These are phyloP conservation scores for Globicephala melas DNA, from an alignment of 2,113 vertebrate species.

Conservation along the genomic window DNA sequence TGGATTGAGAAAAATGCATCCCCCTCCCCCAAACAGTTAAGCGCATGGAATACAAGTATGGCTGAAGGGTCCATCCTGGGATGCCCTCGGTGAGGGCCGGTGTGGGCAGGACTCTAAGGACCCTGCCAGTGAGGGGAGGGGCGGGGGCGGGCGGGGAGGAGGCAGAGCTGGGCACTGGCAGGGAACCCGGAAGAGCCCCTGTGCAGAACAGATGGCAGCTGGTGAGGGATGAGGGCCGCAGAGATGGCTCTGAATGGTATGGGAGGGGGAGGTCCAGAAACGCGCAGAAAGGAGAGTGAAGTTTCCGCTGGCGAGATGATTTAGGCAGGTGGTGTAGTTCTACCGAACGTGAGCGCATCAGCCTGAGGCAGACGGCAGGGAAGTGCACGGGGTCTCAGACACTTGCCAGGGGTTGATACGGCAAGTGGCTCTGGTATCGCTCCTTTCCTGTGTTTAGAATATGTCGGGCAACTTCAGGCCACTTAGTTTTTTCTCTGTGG, in stretches of 20 bases:
- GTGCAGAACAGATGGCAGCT: no score
- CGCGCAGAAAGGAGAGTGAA: background rate
- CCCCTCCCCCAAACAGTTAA: background rate
- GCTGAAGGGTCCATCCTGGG: background rate
- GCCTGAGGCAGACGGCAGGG: background rate
- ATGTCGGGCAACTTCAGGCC: background rate
- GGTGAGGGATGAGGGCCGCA: background rate
- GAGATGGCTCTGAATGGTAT: background rate
- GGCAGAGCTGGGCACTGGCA: background rate
- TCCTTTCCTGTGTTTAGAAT: background rate
- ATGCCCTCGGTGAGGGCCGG: background rate
- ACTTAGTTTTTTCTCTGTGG: background rate
- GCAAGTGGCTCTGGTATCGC: rapidly evolving
- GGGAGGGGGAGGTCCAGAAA: background rate
- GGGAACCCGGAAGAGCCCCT: background rate
- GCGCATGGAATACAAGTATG: background rate
- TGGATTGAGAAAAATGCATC: background rate
- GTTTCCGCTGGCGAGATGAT: background rate
- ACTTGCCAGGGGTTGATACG: background rate
- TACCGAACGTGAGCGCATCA: rapidly evolving
- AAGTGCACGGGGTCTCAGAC: background rate
- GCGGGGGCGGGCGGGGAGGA: background rate
- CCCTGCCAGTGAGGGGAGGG: rapidly evolving
- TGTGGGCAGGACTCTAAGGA: no score
- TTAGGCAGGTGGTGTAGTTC: background rate